These are phyloP conservation scores for Botia kubotai DNA, from an alignment of 2,797 vertebrate species.

Conservation along the genomic window DNA sequence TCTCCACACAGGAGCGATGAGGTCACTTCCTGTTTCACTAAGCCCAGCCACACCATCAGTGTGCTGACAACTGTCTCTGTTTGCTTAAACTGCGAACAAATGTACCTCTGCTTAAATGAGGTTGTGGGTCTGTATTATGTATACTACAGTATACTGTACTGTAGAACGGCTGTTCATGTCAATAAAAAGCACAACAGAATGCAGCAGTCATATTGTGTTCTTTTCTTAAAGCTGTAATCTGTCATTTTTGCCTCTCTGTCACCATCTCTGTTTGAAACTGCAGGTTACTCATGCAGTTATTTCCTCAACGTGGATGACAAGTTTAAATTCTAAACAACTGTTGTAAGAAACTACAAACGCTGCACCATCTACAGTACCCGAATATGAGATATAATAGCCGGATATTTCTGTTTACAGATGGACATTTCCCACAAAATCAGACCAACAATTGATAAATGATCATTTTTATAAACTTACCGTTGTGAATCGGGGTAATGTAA, in stretches of 20 bases:
- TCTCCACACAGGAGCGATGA: constrained; percentile 34
- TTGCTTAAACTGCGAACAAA: background rate
- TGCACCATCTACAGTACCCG: too few relatives aligned
- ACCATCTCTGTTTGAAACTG: background rate
- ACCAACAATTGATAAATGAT: too few relatives aligned
- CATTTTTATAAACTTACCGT: too few relatives aligned
- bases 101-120: background rate
- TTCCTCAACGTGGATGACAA: too few relatives aligned
- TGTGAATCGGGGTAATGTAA: too few relatives aligned
- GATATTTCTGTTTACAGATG: too few relatives aligned
- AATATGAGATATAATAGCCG: too few relatives aligned
- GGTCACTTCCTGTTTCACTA: constrained; percentile 43
- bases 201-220: background rate
- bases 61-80: constrained; percentile 15
- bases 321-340: too few relatives aligned
- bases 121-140: background rate
- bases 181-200: background rate
- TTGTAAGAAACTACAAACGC: too few relatives aligned
- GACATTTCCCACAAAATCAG: too few relatives aligned
- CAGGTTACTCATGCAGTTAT: too few relatives aligned
- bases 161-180: background rate
- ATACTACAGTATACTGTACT: background rate
- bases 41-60: constrained; percentile 6
- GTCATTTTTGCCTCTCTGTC: too few relatives aligned
- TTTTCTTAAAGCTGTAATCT: background rate